Evolutionary conservation across 37 sponge, comb jelly and placozoan species (phyloP), one percentile per base, ranked within the genome.

Genomic region (Hexactinellida sp.): DNA sequence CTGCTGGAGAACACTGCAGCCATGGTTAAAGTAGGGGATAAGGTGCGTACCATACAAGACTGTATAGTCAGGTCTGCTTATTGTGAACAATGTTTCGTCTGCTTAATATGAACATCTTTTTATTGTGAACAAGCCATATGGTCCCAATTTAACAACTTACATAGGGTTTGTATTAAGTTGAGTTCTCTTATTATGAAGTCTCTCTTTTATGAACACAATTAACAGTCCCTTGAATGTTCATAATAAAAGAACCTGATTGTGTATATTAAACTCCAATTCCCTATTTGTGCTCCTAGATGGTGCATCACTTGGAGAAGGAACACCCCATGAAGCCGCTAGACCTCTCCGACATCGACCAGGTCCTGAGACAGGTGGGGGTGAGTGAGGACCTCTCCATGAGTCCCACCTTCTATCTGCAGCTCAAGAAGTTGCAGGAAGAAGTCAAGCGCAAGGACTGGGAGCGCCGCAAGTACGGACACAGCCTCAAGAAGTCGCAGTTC

Each of bases 331-430:
- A 32, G 30, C 76, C 76, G 3, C 30, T 63, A n/a, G 76, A 63
- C 30, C 30, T 63, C 76, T 63, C 76, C 34, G 34, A 63, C 76
- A 25, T 63, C 3, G 34, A 63, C 34, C 19, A 63, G 76, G 76
- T 63, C 28, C 30, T 63, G 76, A 63, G 34, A 63, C 76, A 63
- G 34, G 25, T 63, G 76, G 76, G 76, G 13, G 76, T 63, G 34
- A 63, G 76, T 28, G 76, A 63, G 76, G 76, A 63, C 32, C 30
- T 63, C 3, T 32, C 76, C 76, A 63, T 63, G 76, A 63, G 76
- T 63, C 34, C 76, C 5, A 63, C 21, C 76, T 63, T 63, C 76
- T n/a, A 63, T 23, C 30, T 7, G 13, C 76, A 63, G 34, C 76
- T 63, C 5, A 63, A 63, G 76, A 63, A 63, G 5, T 23, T 63